Evolutionary conservation across 2,888 invertebrate species (phyloP).

Genomic region (Drosophila paramelanica): DNA sequence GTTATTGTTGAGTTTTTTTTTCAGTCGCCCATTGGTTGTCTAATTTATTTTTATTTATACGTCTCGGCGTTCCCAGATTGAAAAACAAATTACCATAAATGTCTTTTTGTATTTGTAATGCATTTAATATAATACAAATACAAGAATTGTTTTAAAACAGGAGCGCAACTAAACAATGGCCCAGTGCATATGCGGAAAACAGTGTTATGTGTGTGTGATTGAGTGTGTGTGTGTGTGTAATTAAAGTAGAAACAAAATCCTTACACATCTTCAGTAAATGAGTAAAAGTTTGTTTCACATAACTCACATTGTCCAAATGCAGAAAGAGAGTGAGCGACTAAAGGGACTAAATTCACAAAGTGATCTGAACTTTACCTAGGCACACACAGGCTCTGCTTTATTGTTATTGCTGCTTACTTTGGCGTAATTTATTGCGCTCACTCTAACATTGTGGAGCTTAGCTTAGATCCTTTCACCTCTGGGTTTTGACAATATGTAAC

Average conservation of each 20-base stretch:
- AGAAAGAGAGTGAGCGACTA: slow-evolving; percentile 10
- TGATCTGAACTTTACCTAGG: slow-evolving; percentile 21
- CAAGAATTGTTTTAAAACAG: slow-evolving; percentile 37
- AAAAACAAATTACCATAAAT: slow-evolving; percentile 72
- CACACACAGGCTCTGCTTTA: slow-evolving; percentile 1
- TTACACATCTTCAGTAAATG: slow-evolving; percentile 30
- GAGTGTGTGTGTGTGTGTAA: slow-evolving; percentile 16
- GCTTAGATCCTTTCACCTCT: background rate
- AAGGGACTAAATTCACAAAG: slow-evolving; percentile 11
- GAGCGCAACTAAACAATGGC: slow-evolving; percentile 8
- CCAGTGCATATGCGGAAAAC: too few relatives aligned
- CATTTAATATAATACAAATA: slow-evolving; percentile 60
- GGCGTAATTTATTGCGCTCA: slow-evolving; percentile 35
- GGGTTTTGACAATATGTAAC: slow-evolving; percentile 12
- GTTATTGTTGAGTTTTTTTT: slow-evolving; percentile 24
- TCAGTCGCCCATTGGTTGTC: slow-evolving; percentile 54
- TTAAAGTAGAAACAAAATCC: slow-evolving; percentile 50
- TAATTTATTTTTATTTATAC: slow-evolving; percentile 71
- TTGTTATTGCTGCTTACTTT: slow-evolving; percentile 10
- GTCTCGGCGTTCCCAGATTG: slow-evolving; percentile 47
- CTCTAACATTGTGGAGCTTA: slow-evolving; percentile 20
- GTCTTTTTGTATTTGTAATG: slow-evolving; percentile 60
- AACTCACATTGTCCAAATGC: background rate
- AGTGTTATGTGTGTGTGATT: background rate
- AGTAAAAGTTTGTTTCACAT: slow-evolving; percentile 24